phyloP scores from a whole-genome alignment of 2,888 invertebrate genomes.

The Liopterus haemorrhoidalis region DNA sequence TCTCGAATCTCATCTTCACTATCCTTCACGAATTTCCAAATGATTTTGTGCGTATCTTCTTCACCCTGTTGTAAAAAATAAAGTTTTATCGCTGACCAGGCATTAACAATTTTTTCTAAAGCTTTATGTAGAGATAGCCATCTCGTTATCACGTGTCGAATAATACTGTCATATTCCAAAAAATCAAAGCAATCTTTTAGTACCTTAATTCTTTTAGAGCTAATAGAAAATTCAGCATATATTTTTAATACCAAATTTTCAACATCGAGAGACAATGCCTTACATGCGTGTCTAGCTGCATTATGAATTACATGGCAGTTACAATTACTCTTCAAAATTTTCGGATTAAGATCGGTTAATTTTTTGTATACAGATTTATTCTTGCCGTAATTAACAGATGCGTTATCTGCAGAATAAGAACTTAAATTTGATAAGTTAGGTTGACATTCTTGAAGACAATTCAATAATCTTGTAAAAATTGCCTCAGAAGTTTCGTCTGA shows the following conservation, averaged over 20 bases:
- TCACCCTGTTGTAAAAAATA: constrained; percentile 10
- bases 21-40: neutral
- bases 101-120: constrained; percentile 21
- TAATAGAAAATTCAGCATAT: constrained; percentile 28
- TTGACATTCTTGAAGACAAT: neutral
- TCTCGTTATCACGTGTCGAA: constrained; percentile 28
- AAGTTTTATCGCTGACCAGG: constrained; percentile 22
- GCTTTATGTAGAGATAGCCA: constrained; percentile 26
- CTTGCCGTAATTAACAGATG: constrained; percentile 25
- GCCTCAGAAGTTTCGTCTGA: constrained; percentile 5
- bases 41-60: neutral
- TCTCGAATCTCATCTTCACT: neutral
- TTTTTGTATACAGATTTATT: constrained; percentile 25
- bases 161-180: constrained; percentile 26
- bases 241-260: constrained; percentile 32
- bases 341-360: constrained; percentile 13
- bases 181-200: constrained; percentile 30
- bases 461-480: neutral
- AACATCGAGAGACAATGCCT: constrained; percentile 28
- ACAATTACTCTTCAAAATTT: constrained; percentile 27
- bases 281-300: constrained; percentile 26
- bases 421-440: constrained; percentile 1
- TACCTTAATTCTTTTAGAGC: constrained; percentile 24
- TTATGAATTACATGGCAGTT: constrained; percentile 29
- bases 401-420: constrained; percentile 24